Percentiles rank a stretch among this genome's conserved stretches.
phyloP scores from a whole-genome alignment of 2,888 invertebrate species.

The Prosapia bicincta region DNA sequence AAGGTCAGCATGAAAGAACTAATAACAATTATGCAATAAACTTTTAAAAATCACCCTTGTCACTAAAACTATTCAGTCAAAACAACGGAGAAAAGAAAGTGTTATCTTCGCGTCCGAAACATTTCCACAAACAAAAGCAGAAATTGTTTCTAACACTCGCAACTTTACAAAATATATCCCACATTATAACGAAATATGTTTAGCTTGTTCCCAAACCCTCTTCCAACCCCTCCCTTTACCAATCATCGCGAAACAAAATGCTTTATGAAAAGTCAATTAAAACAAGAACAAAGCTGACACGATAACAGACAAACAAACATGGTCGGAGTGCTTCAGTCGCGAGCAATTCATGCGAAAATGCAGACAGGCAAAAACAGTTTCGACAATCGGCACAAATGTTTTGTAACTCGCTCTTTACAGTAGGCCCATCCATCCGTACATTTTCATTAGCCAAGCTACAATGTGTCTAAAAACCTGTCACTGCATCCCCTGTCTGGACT shows the following conservation, averaged over 20 bases:
- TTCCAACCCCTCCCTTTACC: constrained; percentile 18
- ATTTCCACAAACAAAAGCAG: too few species aligned
- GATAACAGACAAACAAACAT: constrained; percentile 17
- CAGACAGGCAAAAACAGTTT: constrained; percentile 26
- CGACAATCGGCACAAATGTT: constrained; percentile 14
- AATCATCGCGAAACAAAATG: constrained; percentile 21
- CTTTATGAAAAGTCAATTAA: constrained; percentile 28
- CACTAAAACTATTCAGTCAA: too few species aligned
- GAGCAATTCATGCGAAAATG: constrained; percentile 25
- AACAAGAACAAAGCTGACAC: constrained; percentile 23
- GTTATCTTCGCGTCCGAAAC: too few species aligned
- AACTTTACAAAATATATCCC: too few species aligned
- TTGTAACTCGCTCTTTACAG: not conserved
- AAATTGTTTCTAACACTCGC: too few species aligned
- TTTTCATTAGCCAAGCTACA: not conserved
- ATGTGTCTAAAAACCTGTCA: not conserved
- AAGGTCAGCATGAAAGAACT: too few species aligned
- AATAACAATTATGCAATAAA: too few species aligned
- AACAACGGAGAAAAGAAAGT: too few species aligned
- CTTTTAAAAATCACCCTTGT: too few species aligned
- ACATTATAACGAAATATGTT: not conserved
- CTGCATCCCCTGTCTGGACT: not conserved
- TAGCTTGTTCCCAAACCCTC: not conserved
- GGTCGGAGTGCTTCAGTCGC: not conserved
- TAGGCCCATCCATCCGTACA: not conserved